Conservation (phyloP, 2,888 invertebrate species). For the Sminthurides aquaticus region DNA sequence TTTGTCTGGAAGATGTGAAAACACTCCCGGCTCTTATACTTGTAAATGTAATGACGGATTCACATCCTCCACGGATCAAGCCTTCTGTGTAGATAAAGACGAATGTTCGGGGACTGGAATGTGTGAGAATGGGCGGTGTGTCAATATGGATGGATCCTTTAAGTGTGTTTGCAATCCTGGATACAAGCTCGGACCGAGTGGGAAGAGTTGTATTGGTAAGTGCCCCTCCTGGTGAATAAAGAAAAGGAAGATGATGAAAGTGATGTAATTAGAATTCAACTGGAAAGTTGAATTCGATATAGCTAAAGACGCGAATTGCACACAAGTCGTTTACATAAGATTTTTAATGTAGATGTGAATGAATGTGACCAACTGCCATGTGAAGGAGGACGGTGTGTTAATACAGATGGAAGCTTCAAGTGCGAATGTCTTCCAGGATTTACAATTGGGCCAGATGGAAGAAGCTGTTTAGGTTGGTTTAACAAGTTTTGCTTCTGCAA, state of each 20-base stretch:
- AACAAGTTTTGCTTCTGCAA: no score
- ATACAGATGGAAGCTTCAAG: conserved; percentile 62
- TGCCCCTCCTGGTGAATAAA: conserved; percentile 11
- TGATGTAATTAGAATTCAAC: no score
- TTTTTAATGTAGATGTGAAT: conserved; percentile 65
- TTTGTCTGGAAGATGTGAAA: conserved; percentile 69
- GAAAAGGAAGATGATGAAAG: conserved; percentile 1
- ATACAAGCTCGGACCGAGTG: conserved; percentile 57
- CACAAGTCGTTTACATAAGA: no score
- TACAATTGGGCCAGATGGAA: conserved; percentile 65
- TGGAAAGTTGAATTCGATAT: no score
- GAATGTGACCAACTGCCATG: conserved; percentile 61
- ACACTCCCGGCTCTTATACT: conserved; percentile 63
- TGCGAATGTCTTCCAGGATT: conserved; percentile 64
- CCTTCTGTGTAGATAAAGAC: conserved; percentile 55
- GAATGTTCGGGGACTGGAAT: conserved; percentile 48
- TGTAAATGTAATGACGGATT: conserved; percentile 75
- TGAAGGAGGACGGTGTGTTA: conserved; percentile 61
- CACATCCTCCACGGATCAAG: conserved; percentile 61
- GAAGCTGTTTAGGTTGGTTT: conserved; percentile 63
- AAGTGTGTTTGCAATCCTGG: conserved; percentile 63
- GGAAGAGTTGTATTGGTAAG: conserved; percentile 57
- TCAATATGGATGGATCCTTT: conserved; percentile 64
- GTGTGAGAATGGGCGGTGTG: conserved; percentile 61
- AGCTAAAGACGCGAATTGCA: no score